Conservation (phyloP, 2,113 vertebrate genomes). For the Lasiurus borealis region DNA sequence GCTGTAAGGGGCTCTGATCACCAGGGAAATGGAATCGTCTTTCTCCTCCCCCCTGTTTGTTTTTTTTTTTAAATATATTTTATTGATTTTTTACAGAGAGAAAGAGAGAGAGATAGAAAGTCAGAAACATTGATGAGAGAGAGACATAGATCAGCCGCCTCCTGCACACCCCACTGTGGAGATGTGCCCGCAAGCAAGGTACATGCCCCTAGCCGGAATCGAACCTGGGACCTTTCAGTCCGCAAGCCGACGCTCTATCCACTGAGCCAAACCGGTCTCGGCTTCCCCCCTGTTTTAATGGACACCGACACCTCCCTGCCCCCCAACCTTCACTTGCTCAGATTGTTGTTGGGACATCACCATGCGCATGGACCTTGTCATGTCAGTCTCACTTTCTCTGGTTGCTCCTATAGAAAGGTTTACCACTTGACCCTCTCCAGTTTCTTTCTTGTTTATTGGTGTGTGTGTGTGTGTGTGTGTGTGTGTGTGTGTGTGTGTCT, state of each 20-base stretch:
- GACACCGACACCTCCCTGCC: too few relatives aligned
- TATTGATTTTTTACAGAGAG: too few relatives aligned
- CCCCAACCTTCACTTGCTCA: neutral
- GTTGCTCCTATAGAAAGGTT: neutral
- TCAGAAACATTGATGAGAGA: too few relatives aligned
- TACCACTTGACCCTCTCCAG: neutral
- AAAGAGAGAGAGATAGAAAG: too few relatives aligned
- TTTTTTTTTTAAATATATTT: too few relatives aligned
- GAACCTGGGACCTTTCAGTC: too few relatives aligned
- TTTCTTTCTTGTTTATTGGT: neutral
- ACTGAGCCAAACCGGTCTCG: too few relatives aligned
- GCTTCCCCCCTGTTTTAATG: neutral
- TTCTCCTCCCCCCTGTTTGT: rapidly evolving
- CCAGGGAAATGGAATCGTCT: neutral
- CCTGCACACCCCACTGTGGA: too few relatives aligned
- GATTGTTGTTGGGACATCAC: rapidly evolving
- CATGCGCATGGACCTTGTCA: neutral
- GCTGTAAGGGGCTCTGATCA: neutral
- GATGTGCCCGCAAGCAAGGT: too few relatives aligned
- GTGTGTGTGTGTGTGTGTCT: neutral
- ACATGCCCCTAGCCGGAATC: too few relatives aligned
- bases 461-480: neutral
- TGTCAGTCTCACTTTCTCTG: neutral
- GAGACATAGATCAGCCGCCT: too few relatives aligned
- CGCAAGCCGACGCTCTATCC: too few relatives aligned